phyloP scores from a whole-genome alignment of 2,113 vertebrate genomes.

The Sinocyclocheilus grahami region DNA sequence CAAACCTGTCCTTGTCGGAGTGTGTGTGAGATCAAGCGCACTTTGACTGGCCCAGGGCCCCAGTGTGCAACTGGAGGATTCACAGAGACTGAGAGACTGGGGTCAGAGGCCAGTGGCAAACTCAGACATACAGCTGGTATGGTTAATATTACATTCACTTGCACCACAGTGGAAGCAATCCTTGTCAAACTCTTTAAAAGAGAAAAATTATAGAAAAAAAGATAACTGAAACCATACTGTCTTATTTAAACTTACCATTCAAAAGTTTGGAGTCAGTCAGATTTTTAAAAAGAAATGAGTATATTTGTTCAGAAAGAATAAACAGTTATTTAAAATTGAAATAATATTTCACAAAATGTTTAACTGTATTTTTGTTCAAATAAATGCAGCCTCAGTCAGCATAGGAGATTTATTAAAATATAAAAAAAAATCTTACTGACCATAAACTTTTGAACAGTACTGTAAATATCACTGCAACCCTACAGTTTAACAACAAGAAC shows the following conservation, averaged over 20 bases:
- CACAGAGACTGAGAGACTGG: conserved; percentile 73
- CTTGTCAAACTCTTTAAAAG: conserved; percentile 78
- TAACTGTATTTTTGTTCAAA: background rate
- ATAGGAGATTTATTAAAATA: background rate
- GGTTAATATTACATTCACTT: conserved; percentile 80
- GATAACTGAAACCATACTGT: background rate
- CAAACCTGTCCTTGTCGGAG: conserved; percentile 85
- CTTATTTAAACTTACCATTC: background rate
- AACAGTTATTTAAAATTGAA: too few relatives aligned
- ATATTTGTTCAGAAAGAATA: background rate
- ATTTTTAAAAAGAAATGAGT: background rate
- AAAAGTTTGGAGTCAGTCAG: background rate
- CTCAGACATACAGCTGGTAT: conserved; percentile 78
- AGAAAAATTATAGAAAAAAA: background rate
- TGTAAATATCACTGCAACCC: background rate
- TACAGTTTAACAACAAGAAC: background rate
- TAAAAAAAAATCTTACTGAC: background rate
- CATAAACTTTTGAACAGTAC: background rate
- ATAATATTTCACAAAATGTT: too few relatives aligned
- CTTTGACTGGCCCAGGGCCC: conserved; percentile 80
- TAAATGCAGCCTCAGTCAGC: background rate
- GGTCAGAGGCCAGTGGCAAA: conserved; percentile 81
- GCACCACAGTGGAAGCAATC: conserved; percentile 79
- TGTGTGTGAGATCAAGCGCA: conserved; percentile 85
- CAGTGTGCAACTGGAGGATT: conserved; percentile 84